Conservation (phyloP, 1,140 invertebrate genomes). For the Apis florea region DNA sequence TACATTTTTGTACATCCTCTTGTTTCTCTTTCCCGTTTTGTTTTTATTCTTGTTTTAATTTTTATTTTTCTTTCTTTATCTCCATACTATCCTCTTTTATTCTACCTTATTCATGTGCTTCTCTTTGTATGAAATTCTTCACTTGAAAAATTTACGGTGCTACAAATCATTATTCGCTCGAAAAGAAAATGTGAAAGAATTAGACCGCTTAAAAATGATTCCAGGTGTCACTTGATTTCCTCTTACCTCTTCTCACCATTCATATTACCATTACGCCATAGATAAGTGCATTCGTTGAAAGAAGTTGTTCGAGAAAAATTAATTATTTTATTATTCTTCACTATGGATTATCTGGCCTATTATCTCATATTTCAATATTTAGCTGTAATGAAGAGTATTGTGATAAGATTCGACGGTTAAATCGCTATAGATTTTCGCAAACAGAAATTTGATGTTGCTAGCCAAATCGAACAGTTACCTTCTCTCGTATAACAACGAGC, state of each 20-base stretch:
- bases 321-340: constrained; percentile 32
- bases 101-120: constrained; percentile 4
- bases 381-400: neutral
- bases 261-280: neutral
- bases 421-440: constrained; percentile 32
- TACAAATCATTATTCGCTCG: constrained; percentile 62
- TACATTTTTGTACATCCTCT: constrained; percentile 2
- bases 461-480: constrained; percentile 58
- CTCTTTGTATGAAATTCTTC: constrained; percentile 48
- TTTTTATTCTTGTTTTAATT: constrained; percentile 9
- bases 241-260: too few relatives aligned
- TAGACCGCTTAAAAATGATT: constrained; percentile 51
- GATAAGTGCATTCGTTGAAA: constrained; percentile 1
- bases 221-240: neutral
- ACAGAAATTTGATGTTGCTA: constrained; percentile 54
- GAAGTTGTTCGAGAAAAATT: constrained; percentile 12
- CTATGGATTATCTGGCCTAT: neutral
- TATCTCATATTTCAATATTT: neutral
- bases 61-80: constrained; percentile 37
- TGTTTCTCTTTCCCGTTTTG: neutral
- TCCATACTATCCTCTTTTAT: constrained; percentile 24
- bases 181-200: constrained; percentile 40
- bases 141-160: constrained; percentile 61
- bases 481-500: constrained; percentile 56
- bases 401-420: constrained; percentile 3